Conservation (phyloP, 2,888 invertebrate genomes). For the Rotaria sp. region DNA sequence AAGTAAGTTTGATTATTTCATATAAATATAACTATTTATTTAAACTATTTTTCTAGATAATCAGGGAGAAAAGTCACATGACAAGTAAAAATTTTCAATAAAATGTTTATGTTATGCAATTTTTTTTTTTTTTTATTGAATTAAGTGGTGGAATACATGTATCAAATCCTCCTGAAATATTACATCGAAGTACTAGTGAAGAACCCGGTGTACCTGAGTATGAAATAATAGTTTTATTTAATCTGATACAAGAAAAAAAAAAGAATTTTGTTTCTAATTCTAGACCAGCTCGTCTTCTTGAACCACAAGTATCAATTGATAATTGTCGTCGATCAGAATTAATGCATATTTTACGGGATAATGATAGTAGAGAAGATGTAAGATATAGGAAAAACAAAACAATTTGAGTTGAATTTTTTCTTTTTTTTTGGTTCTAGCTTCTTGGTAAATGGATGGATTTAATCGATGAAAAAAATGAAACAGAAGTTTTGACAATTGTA, state of each 20-base stretch:
- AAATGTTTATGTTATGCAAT: no score
- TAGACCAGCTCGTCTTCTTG: background rate
- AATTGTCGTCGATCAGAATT: slow-evolving; percentile 4
- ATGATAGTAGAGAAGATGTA: background rate
- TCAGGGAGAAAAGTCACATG: background rate
- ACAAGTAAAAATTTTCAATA: background rate
- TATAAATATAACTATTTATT: background rate
- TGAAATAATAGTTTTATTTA: background rate
- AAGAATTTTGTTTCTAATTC: background rate
- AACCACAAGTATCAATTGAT: slow-evolving; percentile 6
- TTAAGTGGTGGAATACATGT: background rate
- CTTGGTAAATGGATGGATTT: slow-evolving; percentile 10
- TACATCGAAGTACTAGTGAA: background rate
- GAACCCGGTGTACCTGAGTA: background rate
- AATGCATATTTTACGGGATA: background rate
- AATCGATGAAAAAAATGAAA: slow-evolving; percentile 19
- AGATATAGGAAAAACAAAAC: no score
- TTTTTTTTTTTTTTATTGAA: no score
- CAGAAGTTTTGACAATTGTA: slow-evolving; percentile 22
- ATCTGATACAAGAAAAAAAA: background rate
- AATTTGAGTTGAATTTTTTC: no score
- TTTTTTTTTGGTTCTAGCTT: background rate
- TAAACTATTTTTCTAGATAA: background rate
- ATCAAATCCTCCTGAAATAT: background rate
- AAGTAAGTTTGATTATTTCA: background rate